Base-by-base conservation (phyloP, 2,113 vertebrate genomes). In the Numenius arquata region DNA sequence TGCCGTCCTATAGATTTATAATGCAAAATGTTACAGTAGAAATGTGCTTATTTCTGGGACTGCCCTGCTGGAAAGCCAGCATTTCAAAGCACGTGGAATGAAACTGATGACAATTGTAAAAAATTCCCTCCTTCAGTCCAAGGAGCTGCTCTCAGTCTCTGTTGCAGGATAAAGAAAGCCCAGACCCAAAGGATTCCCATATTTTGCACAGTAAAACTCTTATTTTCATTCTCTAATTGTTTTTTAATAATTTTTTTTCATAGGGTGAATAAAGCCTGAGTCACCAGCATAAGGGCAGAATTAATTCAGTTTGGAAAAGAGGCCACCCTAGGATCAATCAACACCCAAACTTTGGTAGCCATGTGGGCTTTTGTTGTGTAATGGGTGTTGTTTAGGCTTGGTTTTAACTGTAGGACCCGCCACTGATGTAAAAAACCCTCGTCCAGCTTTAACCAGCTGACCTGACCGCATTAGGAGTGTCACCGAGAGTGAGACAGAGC, bases 291-390 rank as follows among this genome's bases (percentile, higher is more conserved):
- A 89, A 61, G 30, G 43, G 88, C 71, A 71, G 73, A 87, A 96
- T 90, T 52, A 62, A 81, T 90, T 92, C 61, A 85, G 7, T 91
- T 96, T 93, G 55, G 73, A 73, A 73, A 91, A 89, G n/a, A 74
- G 45, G 80, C 84, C 59, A 96, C 63, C n/a, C 12, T 83, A 50
- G 68, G 87, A 94, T 96, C 55, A 89, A 26, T 22, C 4, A 85
- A 72, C 56, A 70, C 40, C 4, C 40, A 71, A 58, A 26, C 7
- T 47, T 88, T 38, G 45, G 67, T 32, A 61, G 30, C 63, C 34
- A 15, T 1, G 2, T 36, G 40, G 34, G 16, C 12, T 94, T 73
- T 82, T 48, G 34, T 77, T 82, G 75, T 91, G 75, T 88, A 32
- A 65, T 79, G 68, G 75, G 76, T 90, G 86, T 50, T 86, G 26